phyloP scores from a whole-genome alignment of 2,113 vertebrate species.

The Paracanthobrama guichenoti region DNA sequence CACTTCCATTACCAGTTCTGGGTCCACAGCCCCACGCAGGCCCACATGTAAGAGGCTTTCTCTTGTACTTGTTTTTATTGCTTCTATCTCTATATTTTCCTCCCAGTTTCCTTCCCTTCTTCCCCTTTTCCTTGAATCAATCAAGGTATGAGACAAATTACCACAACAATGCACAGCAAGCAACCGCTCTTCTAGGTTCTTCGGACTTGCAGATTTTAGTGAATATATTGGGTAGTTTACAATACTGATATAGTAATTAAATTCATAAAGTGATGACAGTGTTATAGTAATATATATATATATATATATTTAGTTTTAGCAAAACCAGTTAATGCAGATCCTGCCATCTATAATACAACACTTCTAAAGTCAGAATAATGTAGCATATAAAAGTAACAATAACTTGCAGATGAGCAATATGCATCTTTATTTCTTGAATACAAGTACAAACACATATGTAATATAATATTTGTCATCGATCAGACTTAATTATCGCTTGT shows the following conservation, averaged over 20 bases:
- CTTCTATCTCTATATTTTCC: not conserved
- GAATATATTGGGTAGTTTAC: not conserved
- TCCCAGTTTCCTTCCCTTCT: not conserved
- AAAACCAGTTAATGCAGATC: too few species aligned
- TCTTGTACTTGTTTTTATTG: not conserved
- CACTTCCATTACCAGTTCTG: constrained; percentile 89
- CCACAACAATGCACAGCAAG: not conserved
- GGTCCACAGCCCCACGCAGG: constrained; percentile 89
- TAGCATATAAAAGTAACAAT: not conserved
- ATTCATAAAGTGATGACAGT: too few species aligned
- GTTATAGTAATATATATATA: not conserved
- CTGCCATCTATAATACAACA: too few species aligned
- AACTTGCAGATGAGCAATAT: not conserved
- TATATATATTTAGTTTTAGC: not conserved
- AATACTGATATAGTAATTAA: not conserved
- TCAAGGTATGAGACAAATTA: not conserved
- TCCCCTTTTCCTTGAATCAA: not conserved
- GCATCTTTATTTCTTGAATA: not conserved
- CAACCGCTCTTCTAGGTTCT: too few species aligned
- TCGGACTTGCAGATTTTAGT: not conserved
- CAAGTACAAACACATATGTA: not conserved
- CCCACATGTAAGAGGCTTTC: constrained; percentile 81
- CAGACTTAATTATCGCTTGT: not conserved
- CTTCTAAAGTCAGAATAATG: not conserved
- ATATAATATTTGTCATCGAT: not conserved